Conservation (phyloP, 2,113 vertebrate species). For the Otocyon megalotis region DNA sequence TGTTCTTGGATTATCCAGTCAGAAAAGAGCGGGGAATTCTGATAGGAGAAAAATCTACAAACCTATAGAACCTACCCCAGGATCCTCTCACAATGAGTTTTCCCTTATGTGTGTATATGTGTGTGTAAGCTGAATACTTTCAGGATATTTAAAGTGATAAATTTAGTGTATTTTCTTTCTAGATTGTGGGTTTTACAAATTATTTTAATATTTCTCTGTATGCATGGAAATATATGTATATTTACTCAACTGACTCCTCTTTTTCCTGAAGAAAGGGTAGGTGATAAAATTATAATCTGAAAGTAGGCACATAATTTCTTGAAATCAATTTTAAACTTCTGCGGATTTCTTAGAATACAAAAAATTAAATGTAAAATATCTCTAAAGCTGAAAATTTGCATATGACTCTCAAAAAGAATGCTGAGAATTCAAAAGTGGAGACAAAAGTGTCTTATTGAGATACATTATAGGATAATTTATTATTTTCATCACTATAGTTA, state of each 20-base stretch:
- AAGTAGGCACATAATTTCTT: background rate
- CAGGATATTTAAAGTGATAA: background rate
- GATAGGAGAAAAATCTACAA: background rate
- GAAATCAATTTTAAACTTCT: constrained; percentile 22
- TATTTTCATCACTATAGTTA: background rate
- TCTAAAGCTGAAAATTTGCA: background rate
- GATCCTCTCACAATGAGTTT: background rate
- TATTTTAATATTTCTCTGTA: background rate
- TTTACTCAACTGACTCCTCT: background rate
- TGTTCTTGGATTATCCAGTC: background rate
- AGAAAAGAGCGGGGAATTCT: background rate
- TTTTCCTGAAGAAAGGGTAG: background rate
- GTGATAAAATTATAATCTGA: background rate
- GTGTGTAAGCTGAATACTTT: background rate
- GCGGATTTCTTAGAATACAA: background rate
- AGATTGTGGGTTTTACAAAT: background rate
- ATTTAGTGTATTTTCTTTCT: background rate
- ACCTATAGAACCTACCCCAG: background rate
- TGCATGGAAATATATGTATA: background rate
- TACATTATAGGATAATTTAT: background rate
- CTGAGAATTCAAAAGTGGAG: background rate
- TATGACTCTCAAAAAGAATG: background rate
- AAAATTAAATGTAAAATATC: background rate
- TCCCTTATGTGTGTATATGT: background rate
- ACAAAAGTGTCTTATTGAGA: background rate